A percentile compares a stretch with the other conserved stretches of the same genome.
Evolutionary conservation across 2,113 vertebrate species (phyloP).

Genomic region (Cololabis saira): DNA sequence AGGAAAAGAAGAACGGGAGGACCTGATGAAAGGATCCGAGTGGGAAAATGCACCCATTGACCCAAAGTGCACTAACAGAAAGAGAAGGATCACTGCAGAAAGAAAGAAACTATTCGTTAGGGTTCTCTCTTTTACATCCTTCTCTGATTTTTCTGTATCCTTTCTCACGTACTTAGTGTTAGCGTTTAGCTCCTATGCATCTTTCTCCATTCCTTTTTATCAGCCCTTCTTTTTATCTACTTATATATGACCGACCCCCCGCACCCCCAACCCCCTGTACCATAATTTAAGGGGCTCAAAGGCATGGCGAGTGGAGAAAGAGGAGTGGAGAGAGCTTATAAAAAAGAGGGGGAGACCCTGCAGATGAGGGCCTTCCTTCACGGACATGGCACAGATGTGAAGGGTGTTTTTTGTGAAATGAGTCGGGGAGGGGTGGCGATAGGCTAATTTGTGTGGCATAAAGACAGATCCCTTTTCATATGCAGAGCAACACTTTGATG

Average conservation of each 20-base stretch:
- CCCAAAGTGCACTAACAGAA: slow-evolving; percentile 68
- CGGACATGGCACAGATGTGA: slow-evolving; percentile 80
- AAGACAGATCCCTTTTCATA: slow-evolving; percentile 78
- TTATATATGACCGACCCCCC: slow-evolving; percentile 54
- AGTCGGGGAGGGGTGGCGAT: slow-evolving; percentile 72
- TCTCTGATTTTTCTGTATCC: slow-evolving; percentile 35
- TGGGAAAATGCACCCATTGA: slow-evolving; percentile 78
- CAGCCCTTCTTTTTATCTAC: slow-evolving; percentile 35
- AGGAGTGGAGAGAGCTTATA: slow-evolving; percentile 58
- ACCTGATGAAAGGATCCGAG: slow-evolving; percentile 72
- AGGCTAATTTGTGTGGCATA: slow-evolving; percentile 80
- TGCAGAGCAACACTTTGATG: slow-evolving; percentile 81
- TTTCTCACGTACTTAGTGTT: slow-evolving; percentile 38
- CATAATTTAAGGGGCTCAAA: slow-evolving; percentile 87
- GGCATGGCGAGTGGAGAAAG: slow-evolving; percentile 75
- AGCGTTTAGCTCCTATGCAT: slow-evolving; percentile 33
- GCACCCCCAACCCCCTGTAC: slow-evolving; percentile 59
- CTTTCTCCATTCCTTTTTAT: slow-evolving; percentile 59
- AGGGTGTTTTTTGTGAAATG: slow-evolving; percentile 74
- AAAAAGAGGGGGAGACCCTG: slow-evolving; percentile 62
- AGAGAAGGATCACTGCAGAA: slow-evolving; percentile 62
- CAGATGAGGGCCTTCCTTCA: slow-evolving; percentile 76
- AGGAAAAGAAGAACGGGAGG: slow-evolving; percentile 53
- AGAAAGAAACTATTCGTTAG: slow-evolving; percentile 71
- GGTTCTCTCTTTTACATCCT: slow-evolving; percentile 49